Conservation (phyloP, 1,140 invertebrate species). For the Akabosia matsudoensis region DNA sequence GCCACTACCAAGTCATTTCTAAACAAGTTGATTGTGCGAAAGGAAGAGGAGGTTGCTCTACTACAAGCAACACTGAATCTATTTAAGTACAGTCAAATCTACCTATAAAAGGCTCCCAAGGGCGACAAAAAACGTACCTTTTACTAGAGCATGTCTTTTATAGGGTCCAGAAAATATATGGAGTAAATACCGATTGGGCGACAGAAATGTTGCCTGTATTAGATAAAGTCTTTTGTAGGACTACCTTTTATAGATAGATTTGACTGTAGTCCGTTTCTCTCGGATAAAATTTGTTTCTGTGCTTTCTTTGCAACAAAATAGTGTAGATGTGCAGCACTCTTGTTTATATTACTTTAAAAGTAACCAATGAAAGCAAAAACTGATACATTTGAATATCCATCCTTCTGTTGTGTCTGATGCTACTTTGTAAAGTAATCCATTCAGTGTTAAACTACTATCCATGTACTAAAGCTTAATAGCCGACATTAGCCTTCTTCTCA, state of each 20-base stretch:
- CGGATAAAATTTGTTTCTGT: too few relatives aligned
- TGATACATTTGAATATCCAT: background rate
- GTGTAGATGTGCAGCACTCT: too few relatives aligned
- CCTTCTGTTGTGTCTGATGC: background rate
- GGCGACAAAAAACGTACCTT: too few relatives aligned
- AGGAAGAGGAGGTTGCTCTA: background rate
- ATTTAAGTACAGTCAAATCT: background rate
- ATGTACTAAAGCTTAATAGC: slow-evolving; percentile 4
- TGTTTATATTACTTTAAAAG: too few relatives aligned
- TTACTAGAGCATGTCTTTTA: too few relatives aligned
- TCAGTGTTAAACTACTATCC: background rate
- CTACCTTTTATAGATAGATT: too few relatives aligned
- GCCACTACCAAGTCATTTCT: background rate
- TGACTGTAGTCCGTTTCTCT: too few relatives aligned
- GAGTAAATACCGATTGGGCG: too few relatives aligned
- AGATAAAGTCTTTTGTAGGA: too few relatives aligned
- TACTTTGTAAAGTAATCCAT: background rate
- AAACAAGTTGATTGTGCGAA: background rate
- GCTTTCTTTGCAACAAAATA: too few relatives aligned
- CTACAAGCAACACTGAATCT: background rate
- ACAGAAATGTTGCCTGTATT: too few relatives aligned
- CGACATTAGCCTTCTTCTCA: background rate
- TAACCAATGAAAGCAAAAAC: background rate
- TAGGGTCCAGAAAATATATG: too few relatives aligned
- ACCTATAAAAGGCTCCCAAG: background rate